phyloP scores from a whole-genome alignment of 2,113 vertebrate genomes.

The Australoheros scitulus region DNA sequence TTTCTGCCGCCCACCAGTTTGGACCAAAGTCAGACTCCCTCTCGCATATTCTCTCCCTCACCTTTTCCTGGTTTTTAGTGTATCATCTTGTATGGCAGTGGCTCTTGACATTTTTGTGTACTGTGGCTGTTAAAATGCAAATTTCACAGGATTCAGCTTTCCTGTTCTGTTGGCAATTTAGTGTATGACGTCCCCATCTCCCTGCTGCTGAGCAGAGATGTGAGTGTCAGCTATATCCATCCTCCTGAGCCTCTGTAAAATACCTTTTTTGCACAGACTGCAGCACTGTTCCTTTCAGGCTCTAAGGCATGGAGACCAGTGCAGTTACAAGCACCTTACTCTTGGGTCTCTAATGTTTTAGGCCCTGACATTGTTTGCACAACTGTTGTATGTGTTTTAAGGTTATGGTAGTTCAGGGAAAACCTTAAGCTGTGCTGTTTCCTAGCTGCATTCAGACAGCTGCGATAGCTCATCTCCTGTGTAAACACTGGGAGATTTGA shows the following conservation, averaged over 20 bases:
- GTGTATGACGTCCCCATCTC: constrained; percentile 63
- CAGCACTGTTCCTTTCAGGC: constrained; percentile 22
- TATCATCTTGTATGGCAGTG: constrained; percentile 51
- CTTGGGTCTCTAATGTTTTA: constrained; percentile 35
- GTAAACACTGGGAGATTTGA: constrained; percentile 21
- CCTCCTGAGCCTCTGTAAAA: constrained; percentile 53
- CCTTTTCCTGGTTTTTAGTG: constrained; percentile 40
- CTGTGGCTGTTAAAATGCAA: constrained; percentile 76
- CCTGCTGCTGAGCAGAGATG: constrained; percentile 53
- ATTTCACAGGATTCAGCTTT: constrained; percentile 71
- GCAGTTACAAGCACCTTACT: constrained; percentile 17
- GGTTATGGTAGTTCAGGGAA: constrained; percentile 33
- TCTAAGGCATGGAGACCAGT: constrained; percentile 24
- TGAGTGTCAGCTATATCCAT: constrained; percentile 66
- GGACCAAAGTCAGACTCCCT: constrained; percentile 14
- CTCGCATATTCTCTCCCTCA: constrained; percentile 34
- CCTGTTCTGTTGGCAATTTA: constrained; percentile 69
- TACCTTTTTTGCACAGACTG: constrained; percentile 45
- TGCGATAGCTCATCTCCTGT: constrained; percentile 9
- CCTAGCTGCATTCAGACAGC: constrained; percentile 22
- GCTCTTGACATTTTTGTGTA: constrained; percentile 72
- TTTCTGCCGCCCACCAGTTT: constrained; percentile 16
- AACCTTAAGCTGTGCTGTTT: constrained; percentile 30
- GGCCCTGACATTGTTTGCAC: constrained; percentile 45
- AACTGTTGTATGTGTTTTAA: constrained; percentile 40